A percentile compares a stretch with the other conserved stretches of the same genome.
Conservation (phyloP, 1,140 invertebrate species). For the Anastatus disparis region DNA sequence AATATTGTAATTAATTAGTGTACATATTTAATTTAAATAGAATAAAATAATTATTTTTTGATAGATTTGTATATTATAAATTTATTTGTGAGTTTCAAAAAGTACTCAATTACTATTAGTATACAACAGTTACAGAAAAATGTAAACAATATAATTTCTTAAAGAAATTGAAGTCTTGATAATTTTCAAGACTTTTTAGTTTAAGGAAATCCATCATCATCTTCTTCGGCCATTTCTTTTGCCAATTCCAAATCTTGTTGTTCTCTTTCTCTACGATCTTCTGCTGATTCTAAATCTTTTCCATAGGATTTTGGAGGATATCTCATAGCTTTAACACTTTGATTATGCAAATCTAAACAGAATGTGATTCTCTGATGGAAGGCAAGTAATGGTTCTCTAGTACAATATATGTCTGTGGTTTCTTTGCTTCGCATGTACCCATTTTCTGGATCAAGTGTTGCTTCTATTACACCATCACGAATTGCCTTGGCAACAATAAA, state of each 20-base stretch:
- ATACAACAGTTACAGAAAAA: slow-evolving; percentile 37
- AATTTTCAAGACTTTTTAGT: slow-evolving; percentile 5
- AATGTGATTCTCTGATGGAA: slow-evolving; percentile 99
- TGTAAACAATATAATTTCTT: slow-evolving; percentile 30
- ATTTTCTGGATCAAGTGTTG: slow-evolving; percentile 93
- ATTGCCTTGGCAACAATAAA: slow-evolving; percentile 99
- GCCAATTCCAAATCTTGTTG: slow-evolving; percentile 97
- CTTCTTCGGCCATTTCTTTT: slow-evolving; percentile 99
- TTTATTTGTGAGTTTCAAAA: slow-evolving; percentile 32
- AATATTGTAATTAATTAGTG: neutral
- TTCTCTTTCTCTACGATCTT: slow-evolving; percentile 94
- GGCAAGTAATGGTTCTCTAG: slow-evolving; percentile 93
- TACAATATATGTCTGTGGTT: slow-evolving; percentile 96
- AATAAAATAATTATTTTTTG: slow-evolving; percentile 18
- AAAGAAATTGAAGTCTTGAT: neutral
- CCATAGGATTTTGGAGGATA: slow-evolving; percentile 99
- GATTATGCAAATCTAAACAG: slow-evolving; percentile 97
- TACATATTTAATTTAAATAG: neutral
- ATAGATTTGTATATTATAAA: slow-evolving; percentile 29
- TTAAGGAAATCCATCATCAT: slow-evolving; percentile 90
- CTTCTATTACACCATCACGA: slow-evolving; percentile 98
- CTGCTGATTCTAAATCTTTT: slow-evolving; percentile 96
- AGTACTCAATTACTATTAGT: slow-evolving; percentile 33
- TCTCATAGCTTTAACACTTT: slow-evolving; percentile 98
- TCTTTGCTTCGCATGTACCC: slow-evolving; percentile 98